These are phyloP conservation scores for Nowickia ferox DNA, from an alignment of 2,888 invertebrate species.

Conservation along the genomic window DNA sequence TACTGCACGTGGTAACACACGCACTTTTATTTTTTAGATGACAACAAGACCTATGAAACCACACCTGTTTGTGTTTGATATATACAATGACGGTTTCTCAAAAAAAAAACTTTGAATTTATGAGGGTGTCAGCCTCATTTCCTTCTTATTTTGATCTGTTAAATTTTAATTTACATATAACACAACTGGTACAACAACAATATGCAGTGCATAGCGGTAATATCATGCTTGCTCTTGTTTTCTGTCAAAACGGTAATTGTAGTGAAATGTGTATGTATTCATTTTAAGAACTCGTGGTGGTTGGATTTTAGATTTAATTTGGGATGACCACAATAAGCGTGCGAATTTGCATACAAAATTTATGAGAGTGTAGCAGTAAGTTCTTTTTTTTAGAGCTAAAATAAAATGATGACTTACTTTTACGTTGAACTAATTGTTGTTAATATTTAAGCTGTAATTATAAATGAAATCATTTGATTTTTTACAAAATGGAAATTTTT, in stretches of 20 bases:
- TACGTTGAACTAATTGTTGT: background rate
- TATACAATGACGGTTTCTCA: background rate
- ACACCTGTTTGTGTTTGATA: background rate
- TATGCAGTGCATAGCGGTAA: background rate
- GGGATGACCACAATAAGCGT: constrained; percentile 18
- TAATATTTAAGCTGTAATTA: no score
- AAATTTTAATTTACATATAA: background rate
- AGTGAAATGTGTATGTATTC: constrained; percentile 25
- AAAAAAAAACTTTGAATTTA: background rate
- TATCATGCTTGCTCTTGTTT: background rate
- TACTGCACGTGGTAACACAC: no score
- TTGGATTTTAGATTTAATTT: constrained; percentile 8
- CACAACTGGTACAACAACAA: background rate
- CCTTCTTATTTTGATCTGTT: background rate
- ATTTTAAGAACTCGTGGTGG: background rate
- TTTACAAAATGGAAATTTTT: no score
- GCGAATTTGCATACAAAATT: no score
- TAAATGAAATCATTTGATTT: no score
- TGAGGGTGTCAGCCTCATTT: background rate
- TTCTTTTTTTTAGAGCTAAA: background rate
- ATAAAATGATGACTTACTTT: background rate
- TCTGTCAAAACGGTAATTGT: constrained; percentile 39
- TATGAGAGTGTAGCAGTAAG: background rate
- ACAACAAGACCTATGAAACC: no score
- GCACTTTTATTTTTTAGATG: no score